Conservation (phyloP, 37 sponge, comb jelly and placozoan species). For the Tethya wilhelma region DNA sequence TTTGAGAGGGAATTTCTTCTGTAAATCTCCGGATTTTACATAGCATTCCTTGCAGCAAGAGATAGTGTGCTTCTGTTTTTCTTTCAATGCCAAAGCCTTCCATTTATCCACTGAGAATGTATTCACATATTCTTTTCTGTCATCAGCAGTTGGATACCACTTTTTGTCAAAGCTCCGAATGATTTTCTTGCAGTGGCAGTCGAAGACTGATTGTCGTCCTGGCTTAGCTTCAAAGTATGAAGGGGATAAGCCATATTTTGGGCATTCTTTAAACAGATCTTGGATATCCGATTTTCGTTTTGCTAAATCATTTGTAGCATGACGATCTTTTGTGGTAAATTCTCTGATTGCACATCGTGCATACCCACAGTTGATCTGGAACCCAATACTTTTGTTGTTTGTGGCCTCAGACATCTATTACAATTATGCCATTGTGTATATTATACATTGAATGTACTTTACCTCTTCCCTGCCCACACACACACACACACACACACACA, state of each 20-base stretch:
- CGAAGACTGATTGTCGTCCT: neutral
- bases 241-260: neutral
- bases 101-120: slow-evolving; percentile 23
- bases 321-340: neutral
- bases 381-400: neutral
- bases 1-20: neutral
- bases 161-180: neutral
- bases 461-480: no score
- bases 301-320: neutral
- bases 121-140: neutral
- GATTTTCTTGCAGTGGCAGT: neutral
- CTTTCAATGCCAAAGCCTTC: slow-evolving; percentile 3
- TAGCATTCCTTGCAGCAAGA: neutral
- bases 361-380: slow-evolving; percentile 3
- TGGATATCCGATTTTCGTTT: neutral
- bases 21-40: neutral
- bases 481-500: no score
- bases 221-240: neutral
- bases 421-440: no score
- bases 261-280: neutral
- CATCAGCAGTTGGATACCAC: neutral
- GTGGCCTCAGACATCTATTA: no score
- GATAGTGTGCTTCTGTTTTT: slow-evolving; percentile 14
- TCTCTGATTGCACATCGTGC: slow-evolving; percentile 6
- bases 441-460: no score